Evolutionary conservation across 92 coral and sea anemone species (phyloP).

Genomic region (Isaurus tuberculatus): DNA sequence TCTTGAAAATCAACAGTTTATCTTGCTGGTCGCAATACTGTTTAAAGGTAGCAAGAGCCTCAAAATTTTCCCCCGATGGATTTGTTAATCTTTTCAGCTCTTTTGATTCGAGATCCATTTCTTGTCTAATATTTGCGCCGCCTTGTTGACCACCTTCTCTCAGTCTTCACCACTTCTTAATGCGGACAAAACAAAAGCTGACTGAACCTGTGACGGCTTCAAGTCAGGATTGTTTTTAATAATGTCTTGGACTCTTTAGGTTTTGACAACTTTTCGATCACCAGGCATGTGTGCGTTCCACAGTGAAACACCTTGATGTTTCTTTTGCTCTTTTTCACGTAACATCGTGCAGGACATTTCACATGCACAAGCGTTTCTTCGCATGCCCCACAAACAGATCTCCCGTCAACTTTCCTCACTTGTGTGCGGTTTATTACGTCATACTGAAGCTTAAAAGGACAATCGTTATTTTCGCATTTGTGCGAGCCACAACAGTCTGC

Average conservation of each 20-base stretch:
- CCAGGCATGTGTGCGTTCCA: conserved; percentile 44
- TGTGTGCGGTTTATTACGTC: conserved; percentile 42
- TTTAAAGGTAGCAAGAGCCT: conserved; percentile 64
- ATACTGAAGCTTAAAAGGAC: conserved; percentile 44
- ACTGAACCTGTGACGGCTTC: conserved; percentile 44
- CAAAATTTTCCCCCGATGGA: conserved; percentile 64
- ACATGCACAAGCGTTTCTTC: background rate
- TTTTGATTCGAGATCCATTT: conserved; percentile 43
- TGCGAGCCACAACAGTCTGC: conserved; percentile 43
- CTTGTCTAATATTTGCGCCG: background rate
- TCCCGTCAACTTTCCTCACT: conserved; percentile 23
- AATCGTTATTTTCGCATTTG: conserved; percentile 13
- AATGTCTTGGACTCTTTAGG: conserved; percentile 19
- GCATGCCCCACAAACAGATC: conserved; percentile 25
- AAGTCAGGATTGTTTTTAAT: conserved; percentile 33
- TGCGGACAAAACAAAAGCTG: conserved; percentile 24
- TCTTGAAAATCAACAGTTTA: conserved; percentile 47
- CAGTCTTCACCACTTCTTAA: conserved; percentile 35
- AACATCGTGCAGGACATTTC: conserved; percentile 33
- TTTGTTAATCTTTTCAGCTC: conserved; percentile 32
- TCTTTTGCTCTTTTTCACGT: conserved; percentile 14
- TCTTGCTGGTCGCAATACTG: conserved; percentile 63
- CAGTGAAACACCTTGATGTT: conserved; percentile 33
- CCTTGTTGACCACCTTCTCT: conserved; percentile 36
- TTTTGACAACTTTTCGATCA: conserved; percentile 13